Base-by-base conservation (phyloP, 2,113 vertebrate genomes). In the Gasterosteus aculeatus region DNA sequence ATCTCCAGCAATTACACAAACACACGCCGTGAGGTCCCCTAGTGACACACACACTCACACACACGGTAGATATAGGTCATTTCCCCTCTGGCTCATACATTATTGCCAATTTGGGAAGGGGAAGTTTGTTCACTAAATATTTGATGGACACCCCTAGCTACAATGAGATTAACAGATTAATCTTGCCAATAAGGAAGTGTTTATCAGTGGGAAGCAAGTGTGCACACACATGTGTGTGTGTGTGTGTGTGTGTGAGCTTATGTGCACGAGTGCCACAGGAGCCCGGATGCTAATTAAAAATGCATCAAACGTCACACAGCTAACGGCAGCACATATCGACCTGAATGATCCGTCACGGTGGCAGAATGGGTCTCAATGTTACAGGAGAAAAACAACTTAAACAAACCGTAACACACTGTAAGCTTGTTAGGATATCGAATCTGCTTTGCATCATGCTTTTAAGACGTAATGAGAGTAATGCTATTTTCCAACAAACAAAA, bases 111-210 rank as follows among this genome's bases (percentile, higher is more conserved):
- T 69, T 77, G 56, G 80, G 82, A 82, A 56, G 60, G 38, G 84
- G 69, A 90, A 66, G 87, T 90, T 91, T 91, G 88, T 86, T 82
- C 68, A 44, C 75, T 93, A 88, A 91, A 93, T 94, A 92, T 91
- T 93, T 92, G 84, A 94, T 91, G 87, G 87, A 83, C 78, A 88
- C 83, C 66, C 66, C 62, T 16, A 72, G 68, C 78, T 82, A 81
- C 64, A 69, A 49, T 66, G 84, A 88, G 86, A 93, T 91, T 88
- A 87, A 90, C 77, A 73, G 85, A 93, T 91, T 89, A 87, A 90
- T 88, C 53, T 81, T 86, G 76, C 62, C 75, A 76, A 83, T 83
- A 85, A 74, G 72, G 58, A 88, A 54, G 63, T 75, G 77, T 82
- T 82, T 79, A 77, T 89, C 49, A 78, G 67, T 75, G 26, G 69